Evolutionary conservation across 2,888 invertebrate species (phyloP).

Genomic region (Liodrosophila aerea): DNA sequence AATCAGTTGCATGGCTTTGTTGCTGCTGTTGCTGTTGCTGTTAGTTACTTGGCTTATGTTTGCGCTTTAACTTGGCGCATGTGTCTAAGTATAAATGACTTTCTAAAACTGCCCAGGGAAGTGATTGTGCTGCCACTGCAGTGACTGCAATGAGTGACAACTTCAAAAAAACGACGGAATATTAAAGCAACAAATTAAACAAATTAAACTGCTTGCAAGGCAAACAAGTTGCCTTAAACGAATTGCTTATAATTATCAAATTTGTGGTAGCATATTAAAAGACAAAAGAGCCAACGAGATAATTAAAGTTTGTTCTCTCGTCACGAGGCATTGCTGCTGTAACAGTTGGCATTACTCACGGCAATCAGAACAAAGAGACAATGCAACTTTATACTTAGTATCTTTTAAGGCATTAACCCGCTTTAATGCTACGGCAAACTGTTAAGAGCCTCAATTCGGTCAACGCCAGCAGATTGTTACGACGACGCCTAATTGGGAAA

Average conservation of each 20-base stretch:
- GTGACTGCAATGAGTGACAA: slow-evolving; percentile 33
- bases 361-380: slow-evolving; percentile 40
- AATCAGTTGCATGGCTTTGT: slow-evolving; percentile 38
- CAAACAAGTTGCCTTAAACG: slow-evolving; percentile 23
- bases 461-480: slow-evolving; percentile 17
- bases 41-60: slow-evolving; percentile 43
- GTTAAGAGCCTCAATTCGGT: slow-evolving; percentile 21
- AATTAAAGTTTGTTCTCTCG: slow-evolving; percentile 37
- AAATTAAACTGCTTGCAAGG: slow-evolving; percentile 3
- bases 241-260: background rate
- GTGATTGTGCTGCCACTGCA: slow-evolving; percentile 23
- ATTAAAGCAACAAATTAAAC: slow-evolving; percentile 16
- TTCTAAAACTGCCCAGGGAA: slow-evolving; percentile 52
- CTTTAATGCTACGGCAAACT: slow-evolving; percentile 33
- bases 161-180: slow-evolving; percentile 7
- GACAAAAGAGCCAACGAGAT: too few species aligned
- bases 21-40: slow-evolving; percentile 26
- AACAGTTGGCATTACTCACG: slow-evolving; percentile 40
- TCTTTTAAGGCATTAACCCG: slow-evolving; percentile 60
- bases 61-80: slow-evolving; percentile 38
- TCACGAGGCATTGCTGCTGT: slow-evolving; percentile 42
- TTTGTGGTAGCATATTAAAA: too few species aligned
- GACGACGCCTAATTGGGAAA: slow-evolving; percentile 59
- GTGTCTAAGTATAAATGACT: slow-evolving; percentile 51
- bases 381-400: slow-evolving; percentile 47